Base-by-base conservation (phyloP, 2,797 vertebrate genomes). In the Mionectes olivaceus region DNA sequence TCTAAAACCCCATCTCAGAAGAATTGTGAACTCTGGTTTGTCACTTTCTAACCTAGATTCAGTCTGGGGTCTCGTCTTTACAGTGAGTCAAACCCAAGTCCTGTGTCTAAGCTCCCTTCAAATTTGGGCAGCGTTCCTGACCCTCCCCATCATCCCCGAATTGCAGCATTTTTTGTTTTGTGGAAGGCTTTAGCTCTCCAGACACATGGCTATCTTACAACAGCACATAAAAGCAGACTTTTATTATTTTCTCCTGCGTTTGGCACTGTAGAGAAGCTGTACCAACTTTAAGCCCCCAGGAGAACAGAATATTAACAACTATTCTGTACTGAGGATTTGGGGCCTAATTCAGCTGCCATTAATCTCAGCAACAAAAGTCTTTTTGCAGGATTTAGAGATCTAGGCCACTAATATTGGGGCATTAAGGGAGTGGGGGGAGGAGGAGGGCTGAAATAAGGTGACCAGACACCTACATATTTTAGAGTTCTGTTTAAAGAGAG, bases 301-400 rank as follows among this genome's bases (percentile, higher is more conserved):
- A 85, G 73, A 65, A 81, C 13, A 55, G 64, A 80, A 91, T 64
- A 88, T 70, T 81, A 87, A 79, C 59, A 79, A 56, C 50, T 92
- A 57, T 87, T 70, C 87, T 84, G 85, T 50, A 46, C 61, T 87
- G 70, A 69, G 74, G 94, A 96, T 96, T 95, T 96, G 78, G 86
- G 19, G 33, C 33, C 56, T 74, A 85, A 89, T 96, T 91, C 84
- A 93, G 64, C 82, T 87, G 46, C 44, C 37, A 46, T 80, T 94
- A 92, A 89, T 92, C 87, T 91, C 37, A 0, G 69, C 65, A 90
- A 79, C 82, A 92, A 89, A 94, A 87, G 55, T 70, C 56, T 70
- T 78, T 43, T 59, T 82, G 70, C 82, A 74, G 93, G 95, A 90
- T 95, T 96, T 94, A 83, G 56, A 89, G 78, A 94, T 78, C 64